Conservation (phyloP, 2,113 vertebrate genomes). For the Hiodon alosoides region DNA sequence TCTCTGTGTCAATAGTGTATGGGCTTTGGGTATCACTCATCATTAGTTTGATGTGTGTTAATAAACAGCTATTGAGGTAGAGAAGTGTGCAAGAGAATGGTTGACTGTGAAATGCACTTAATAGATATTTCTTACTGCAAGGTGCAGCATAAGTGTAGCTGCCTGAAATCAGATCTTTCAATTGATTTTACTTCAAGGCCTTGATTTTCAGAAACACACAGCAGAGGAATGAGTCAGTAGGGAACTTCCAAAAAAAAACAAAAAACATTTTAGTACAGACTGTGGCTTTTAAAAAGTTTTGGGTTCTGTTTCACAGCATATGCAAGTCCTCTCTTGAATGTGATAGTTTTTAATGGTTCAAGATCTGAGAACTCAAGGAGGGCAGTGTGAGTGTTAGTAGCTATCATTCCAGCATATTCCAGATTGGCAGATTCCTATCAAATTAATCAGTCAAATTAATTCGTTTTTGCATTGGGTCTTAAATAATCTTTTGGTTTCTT, state of each 20-base stretch:
- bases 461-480: neutral
- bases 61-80: neutral
- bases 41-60: neutral
- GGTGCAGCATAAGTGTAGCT: neutral
- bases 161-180: neutral
- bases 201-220: neutral
- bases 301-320: neutral
- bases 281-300: neutral
- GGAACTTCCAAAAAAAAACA: neutral
- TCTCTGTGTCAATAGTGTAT: too few species aligned
- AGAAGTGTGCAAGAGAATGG: too few species aligned
- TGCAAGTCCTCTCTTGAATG: neutral
- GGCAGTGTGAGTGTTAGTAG: neutral
- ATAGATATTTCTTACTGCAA: neutral
- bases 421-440: neutral
- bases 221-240: neutral
- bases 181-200: neutral
- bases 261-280: neutral
- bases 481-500: conserved; percentile 1
- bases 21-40: neutral
- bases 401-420: conserved; percentile 2
- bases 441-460: conserved; percentile 1
- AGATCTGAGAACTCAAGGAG: neutral
- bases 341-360: neutral
- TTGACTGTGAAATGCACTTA: neutral